phyloP scores from a whole-genome alignment of 2,113 vertebrate species.

The Dromiciops gliroides region DNA sequence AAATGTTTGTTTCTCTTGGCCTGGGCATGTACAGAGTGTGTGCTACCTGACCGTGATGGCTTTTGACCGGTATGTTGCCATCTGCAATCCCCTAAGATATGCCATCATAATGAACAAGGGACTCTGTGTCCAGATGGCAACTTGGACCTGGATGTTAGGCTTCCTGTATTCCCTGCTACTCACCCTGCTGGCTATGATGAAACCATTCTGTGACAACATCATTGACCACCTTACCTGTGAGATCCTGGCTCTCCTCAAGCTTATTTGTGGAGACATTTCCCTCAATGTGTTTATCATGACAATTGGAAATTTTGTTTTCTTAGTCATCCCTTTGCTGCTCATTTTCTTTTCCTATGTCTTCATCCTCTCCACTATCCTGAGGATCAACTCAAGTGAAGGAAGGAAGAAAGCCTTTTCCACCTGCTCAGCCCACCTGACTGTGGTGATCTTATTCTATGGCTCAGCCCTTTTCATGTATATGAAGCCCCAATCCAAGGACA shows the following conservation, averaged over 20 bases:
- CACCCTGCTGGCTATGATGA: no score
- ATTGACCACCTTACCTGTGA: conserved; percentile 76
- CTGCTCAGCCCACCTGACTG: no score
- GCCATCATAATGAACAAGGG: conserved; percentile 40
- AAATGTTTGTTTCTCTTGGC: conserved; percentile 62
- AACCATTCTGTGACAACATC: conserved; percentile 51
- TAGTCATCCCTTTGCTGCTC: conserved; percentile 55
- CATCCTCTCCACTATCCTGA: conserved; percentile 63
- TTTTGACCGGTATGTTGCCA: conserved; percentile 47
- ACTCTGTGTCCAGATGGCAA: conserved; percentile 59
- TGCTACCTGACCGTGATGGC: conserved; percentile 61
- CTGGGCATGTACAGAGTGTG: conserved; percentile 50
- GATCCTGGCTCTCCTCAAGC: conserved; percentile 69
- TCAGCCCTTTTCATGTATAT: no score
- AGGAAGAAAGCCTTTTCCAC: conserved; percentile 70
- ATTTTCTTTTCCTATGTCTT: conserved; percentile 68
- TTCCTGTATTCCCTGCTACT: no score
- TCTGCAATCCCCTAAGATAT: conserved; percentile 60
- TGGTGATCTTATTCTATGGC: no score
- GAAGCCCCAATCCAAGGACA: no score
- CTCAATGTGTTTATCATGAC: conserved; percentile 53
- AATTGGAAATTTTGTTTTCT: conserved; percentile 50
- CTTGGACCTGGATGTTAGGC: conserved; percentile 52
- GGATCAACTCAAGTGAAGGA: conserved; percentile 59
- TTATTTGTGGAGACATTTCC: conserved; percentile 66